These are phyloP conservation scores for Carettochelys insculpta DNA, from an alignment of 2,113 vertebrate genomes.

Conservation along the genomic window DNA sequence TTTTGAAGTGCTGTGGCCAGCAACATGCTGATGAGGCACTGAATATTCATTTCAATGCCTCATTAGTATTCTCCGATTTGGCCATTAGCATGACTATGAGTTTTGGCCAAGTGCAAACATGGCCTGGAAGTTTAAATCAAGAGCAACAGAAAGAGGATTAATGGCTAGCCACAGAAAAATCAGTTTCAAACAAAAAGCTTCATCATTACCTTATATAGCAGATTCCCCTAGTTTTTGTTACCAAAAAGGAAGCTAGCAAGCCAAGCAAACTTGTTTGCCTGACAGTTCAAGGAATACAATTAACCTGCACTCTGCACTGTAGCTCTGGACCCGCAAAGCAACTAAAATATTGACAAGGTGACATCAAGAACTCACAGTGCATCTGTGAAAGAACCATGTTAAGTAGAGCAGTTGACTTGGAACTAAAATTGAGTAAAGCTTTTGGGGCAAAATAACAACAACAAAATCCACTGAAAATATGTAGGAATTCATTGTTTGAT, in stretches of 20 bases:
- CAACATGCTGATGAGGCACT: too few relatives aligned
- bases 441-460: slow-evolving; percentile 60
- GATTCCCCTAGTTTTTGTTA: slow-evolving; percentile 37
- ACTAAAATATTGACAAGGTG: slow-evolving; percentile 67
- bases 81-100: too few relatives aligned
- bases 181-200: slow-evolving; percentile 1
- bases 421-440: slow-evolving; percentile 38
- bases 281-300: slow-evolving; percentile 63
- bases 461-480: slow-evolving; percentile 45
- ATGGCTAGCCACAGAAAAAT: fast-evolving
- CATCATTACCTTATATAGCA: neutral
- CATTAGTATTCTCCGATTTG: too few relatives aligned
- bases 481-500: slow-evolving; percentile 68
- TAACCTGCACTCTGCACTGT: neutral
- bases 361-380: neutral
- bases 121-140: neutral
- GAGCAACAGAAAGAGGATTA: neutral
- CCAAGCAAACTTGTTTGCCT: slow-evolving; percentile 57
- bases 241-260: slow-evolving; percentile 52
- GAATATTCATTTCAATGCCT: too few relatives aligned
- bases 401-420: slow-evolving; percentile 63
- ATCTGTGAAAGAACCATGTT: slow-evolving; percentile 47
- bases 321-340: slow-evolving; percentile 50
- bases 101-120: too few relatives aligned
- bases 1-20: too few relatives aligned